A percentile compares a stretch with the other conserved stretches of the same genome.
Conservation (phyloP, 1,140 invertebrate genomes). For the Zaprionus ornatus region DNA sequence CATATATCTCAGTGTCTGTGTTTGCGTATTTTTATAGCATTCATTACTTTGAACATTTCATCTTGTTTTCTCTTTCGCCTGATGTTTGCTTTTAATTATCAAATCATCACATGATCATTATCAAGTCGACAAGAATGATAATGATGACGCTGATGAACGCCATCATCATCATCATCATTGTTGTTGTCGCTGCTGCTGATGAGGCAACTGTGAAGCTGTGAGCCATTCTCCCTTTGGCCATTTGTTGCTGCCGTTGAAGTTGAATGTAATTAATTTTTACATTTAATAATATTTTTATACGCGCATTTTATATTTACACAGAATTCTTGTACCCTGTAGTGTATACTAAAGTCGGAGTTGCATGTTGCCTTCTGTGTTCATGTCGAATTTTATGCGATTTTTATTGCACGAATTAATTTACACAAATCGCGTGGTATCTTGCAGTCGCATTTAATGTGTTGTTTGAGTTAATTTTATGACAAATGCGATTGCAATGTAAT, state of each 20-base stretch:
- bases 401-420: not conserved
- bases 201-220: conserved; percentile 1
- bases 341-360: not conserved
- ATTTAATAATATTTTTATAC: conserved; percentile 34
- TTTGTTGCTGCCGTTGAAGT: conserved; percentile 29
- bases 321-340: conserved; percentile 27
- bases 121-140: conserved; percentile 57
- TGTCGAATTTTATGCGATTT: not conserved
- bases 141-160: conserved; percentile 35
- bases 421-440: conserved; percentile 3
- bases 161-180: conserved; percentile 23
- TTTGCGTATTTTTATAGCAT: conserved; percentile 55
- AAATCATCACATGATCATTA: conserved; percentile 80
- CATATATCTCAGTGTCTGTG: not conserved
- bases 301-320: conserved; percentile 51
- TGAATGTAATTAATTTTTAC: conserved; percentile 59
- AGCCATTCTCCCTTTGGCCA: not conserved
- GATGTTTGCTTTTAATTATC: conserved; percentile 79
- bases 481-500: conserved; percentile 29
- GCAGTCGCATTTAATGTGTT: not conserved
- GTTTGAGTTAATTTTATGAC: conserved; percentile 28
- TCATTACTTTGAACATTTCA: conserved; percentile 57
- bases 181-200: conserved; percentile 4
- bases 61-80: conserved; percentile 58
- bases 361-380: not conserved